phyloP scores from a whole-genome alignment of 2,888 invertebrate genomes.

The Coelopa pilipes region DNA sequence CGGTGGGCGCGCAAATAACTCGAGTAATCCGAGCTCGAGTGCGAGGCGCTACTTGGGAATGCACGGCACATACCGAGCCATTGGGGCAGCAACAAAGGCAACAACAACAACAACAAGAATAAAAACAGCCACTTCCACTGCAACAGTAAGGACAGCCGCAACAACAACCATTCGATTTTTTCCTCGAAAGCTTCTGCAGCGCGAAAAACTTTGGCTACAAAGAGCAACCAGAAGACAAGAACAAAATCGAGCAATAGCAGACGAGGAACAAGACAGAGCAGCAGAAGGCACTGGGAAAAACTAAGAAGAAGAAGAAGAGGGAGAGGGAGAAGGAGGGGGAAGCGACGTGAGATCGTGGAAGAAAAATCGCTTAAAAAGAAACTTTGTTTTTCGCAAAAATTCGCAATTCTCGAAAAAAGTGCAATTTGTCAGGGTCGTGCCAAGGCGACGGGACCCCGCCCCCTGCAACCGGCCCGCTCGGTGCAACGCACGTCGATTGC shows the following conservation, averaged over 20 bases:
- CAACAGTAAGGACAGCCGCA: neutral
- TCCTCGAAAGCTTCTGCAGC: too few species aligned
- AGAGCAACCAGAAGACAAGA: too few species aligned
- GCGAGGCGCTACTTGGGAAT: conserved; percentile 30
- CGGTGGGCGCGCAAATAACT: conserved; percentile 25
- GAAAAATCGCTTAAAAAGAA: conserved; percentile 27
- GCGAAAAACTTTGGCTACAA: too few species aligned
- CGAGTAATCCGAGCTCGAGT: conserved; percentile 19
- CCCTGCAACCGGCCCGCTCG: neutral
- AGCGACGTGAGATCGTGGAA: conserved; percentile 4
- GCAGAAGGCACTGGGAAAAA: neutral
- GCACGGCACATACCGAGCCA: conserved; percentile 14
- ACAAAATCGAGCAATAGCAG: neutral
- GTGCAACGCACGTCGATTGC: conserved; percentile 1
- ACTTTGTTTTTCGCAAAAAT: conserved; percentile 18
- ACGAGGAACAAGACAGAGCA: neutral
- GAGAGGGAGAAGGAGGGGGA: neutral
- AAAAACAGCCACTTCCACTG: too few species aligned
- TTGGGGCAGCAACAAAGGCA: neutral
- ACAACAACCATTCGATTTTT: conserved; percentile 5
- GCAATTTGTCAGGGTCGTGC: conserved; percentile 63
- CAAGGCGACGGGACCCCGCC: conserved; percentile 37
- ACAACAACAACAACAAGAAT: neutral
- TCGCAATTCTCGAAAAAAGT: conserved; percentile 31
- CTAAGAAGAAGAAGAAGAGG: neutral